Percentiles rank a stretch among this genome's conserved stretches.
phyloP scores from a whole-genome alignment of 35 echinoderm and acorn worm species.

The Chiridota heheva region DNA sequence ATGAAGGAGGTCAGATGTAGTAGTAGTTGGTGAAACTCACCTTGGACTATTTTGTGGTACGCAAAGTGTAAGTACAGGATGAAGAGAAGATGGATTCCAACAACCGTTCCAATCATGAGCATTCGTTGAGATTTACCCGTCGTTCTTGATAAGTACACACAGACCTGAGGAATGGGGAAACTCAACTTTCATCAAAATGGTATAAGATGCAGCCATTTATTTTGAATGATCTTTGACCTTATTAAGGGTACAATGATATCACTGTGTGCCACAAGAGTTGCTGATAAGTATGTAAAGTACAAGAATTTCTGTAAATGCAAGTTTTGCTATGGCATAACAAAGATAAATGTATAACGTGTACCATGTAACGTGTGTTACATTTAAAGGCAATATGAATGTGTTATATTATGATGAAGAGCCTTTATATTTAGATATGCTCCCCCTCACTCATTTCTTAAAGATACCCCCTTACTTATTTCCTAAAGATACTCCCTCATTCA shows the following conservation, averaged over 20 bases:
- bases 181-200: not conserved
- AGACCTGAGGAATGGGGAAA: conserved; percentile 28
- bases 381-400: too few species aligned
- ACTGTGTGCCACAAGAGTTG: not conserved
- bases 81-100: conserved; percentile 75
- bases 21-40: conserved; percentile 33
- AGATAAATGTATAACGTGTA: too few species aligned
- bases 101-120: conserved; percentile 59
- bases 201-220: not conserved
- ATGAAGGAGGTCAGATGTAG: too few species aligned
- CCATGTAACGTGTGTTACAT: too few species aligned
- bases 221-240: not conserved
- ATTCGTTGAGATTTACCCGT: conserved; percentile 85
- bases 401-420: too few species aligned
- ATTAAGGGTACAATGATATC: not conserved
- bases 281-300: not conserved
- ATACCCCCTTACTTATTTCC: too few species aligned
- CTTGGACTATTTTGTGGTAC: conserved; percentile 93
- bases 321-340: not conserved
- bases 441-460: too few species aligned
- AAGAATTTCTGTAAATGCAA: not conserved
- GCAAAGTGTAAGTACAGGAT: conserved; percentile 94
- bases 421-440: too few species aligned
- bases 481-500: too few species aligned
- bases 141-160: conserved; percentile 90